Evolutionary conservation across 2,888 invertebrate genomes (phyloP).

Genomic region (Drosophila gaucha): DNA sequence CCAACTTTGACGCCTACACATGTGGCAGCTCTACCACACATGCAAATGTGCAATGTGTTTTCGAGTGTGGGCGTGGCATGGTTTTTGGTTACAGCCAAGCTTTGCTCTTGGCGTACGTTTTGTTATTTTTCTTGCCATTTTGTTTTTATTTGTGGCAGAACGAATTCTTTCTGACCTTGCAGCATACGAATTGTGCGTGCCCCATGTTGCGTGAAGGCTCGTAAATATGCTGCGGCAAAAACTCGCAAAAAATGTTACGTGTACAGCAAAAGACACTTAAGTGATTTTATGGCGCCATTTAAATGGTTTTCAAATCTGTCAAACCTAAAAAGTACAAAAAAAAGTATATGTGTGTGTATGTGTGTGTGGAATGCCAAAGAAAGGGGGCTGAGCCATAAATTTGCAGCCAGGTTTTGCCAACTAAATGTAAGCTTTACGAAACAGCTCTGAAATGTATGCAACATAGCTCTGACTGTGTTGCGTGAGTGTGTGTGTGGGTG

Average conservation of each 20-base stretch:
- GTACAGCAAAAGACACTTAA: slow-evolving; percentile 65
- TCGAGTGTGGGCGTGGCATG: slow-evolving; percentile 25
- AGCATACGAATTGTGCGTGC: slow-evolving; percentile 8
- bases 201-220: slow-evolving; percentile 39
- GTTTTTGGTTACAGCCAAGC: slow-evolving; percentile 41
- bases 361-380: slow-evolving; percentile 2
- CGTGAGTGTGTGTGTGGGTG: neutral
- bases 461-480: slow-evolving; percentile 1
- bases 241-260: slow-evolving; percentile 15
- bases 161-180: slow-evolving; percentile 2
- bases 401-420: slow-evolving; percentile 27
- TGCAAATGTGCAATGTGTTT: slow-evolving; percentile 57
- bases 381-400: slow-evolving; percentile 44
- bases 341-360: slow-evolving; percentile 6
- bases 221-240: slow-evolving; percentile 56
- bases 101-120: slow-evolving; percentile 28
- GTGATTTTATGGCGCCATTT: slow-evolving; percentile 71
- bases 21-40: slow-evolving; percentile 11
- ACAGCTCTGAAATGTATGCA: slow-evolving; percentile 12
- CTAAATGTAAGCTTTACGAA: slow-evolving; percentile 25
- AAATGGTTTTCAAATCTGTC: slow-evolving; percentile 70
- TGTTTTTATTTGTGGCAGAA: neutral
- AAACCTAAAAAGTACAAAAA: slow-evolving; percentile 44
- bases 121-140: neutral
- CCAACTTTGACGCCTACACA: slow-evolving; percentile 26